Conservation (phyloP, 2,113 vertebrate species). For the Mobula birostris region DNA sequence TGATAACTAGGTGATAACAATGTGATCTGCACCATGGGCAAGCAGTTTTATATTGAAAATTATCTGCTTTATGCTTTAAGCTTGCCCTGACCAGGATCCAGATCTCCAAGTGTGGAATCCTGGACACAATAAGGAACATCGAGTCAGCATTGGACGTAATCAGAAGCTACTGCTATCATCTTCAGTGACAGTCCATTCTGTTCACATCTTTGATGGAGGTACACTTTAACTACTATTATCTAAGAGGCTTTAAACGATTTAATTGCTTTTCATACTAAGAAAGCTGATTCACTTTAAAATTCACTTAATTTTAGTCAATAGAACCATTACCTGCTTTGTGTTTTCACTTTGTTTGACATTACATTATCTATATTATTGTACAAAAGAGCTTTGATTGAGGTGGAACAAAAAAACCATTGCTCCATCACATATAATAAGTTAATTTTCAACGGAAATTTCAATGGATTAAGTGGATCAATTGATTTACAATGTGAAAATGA, state of each 20-base stretch:
- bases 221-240: slow-evolving; percentile 39
- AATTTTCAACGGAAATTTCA: too few relatives aligned
- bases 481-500: too few relatives aligned
- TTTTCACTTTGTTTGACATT: not conserved
- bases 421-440: not conserved
- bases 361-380: not conserved
- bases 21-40: too few relatives aligned
- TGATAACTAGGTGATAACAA: too few relatives aligned
- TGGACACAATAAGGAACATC: slow-evolving; percentile 65
- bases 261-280: not conserved
- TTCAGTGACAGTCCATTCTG: slow-evolving; percentile 81
- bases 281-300: not conserved
- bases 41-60: not conserved
- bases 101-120: slow-evolving; percentile 77
- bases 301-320: not conserved
- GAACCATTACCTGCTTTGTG: not conserved
- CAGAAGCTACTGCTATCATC: slow-evolving; percentile 70
- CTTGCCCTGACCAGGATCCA: slow-evolving; percentile 74
- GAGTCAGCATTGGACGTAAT: slow-evolving; percentile 60
- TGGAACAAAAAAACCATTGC: not conserved
- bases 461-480: too few relatives aligned
- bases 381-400: not conserved
- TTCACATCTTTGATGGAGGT: slow-evolving; percentile 79
- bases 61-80: slow-evolving; percentile 43
- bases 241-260: not conserved